Evolutionary conservation across 2,888 invertebrate genomes (phyloP), one percentile per base, ranked within the genome.

Genomic region (Allygus modestus): DNA sequence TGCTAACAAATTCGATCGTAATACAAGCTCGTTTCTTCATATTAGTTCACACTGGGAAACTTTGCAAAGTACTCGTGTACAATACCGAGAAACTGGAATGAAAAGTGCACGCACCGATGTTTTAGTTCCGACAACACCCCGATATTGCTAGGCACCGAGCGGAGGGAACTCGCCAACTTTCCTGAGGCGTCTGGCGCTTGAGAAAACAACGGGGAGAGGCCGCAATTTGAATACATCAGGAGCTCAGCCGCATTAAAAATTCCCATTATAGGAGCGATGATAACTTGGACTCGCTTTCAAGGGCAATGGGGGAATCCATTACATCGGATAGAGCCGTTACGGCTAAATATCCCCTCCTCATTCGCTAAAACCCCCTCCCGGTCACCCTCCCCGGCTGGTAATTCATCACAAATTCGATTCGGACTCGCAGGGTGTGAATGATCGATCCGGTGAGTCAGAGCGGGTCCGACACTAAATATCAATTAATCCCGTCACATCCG

Each of bases 401-500:
- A 82, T 82, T 82, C 82, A 82, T 82, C 82, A 82, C 71, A 82
- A 71, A 82, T 82, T 82, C 51, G 82, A 82, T 82, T 82, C 82
- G 82, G 82, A 82, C 28, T 71, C 51, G 82, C 71, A 73, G 82
- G 82, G 82, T 82, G 82, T 82, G 82, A 43, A 61, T 82, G 82
- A 82, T 82, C 82, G 82, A 82, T 77, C 73, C 54, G 61, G 37
- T 84, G 84, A 77, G 75, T 77, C 75, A 77, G 33, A 37, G n/a
- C n/a, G n/a, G n/a, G n/a, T 4, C 43, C 43, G 75, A 77, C 75
- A 77, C 75, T 77, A 77, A 77, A 77, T 77, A 77, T 77, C 75
- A 77, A 46, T 77, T 77, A 77, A 77, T 77, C 73, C 73, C 26
- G 73, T 73, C 73, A 73, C 73, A 73, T 73, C 46, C 75, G 75